Evolutionary conservation across 2,797 vertebrate species (phyloP), one percentile per base, ranked within the genome.

Genomic region (Lycodopsis pacificus): DNA sequence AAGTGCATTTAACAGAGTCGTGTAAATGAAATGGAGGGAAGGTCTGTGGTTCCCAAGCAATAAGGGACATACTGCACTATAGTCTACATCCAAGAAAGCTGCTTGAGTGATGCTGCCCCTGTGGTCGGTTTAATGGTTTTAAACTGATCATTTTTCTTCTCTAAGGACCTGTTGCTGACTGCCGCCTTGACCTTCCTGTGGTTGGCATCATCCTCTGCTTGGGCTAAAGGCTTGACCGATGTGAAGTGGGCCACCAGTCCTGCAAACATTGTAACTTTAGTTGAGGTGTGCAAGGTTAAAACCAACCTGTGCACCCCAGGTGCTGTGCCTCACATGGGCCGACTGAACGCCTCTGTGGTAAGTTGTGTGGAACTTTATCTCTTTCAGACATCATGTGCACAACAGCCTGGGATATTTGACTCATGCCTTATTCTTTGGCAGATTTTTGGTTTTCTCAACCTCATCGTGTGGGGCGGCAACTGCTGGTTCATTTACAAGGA

Each of bases 401-500:
- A 40, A 34, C 19, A 19, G 1, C 22, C 3, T 72, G 6, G 5
- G 6, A 14, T 48, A 0, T 80, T 69, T 79, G 6, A 82, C 46
- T 54, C 8, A 0, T 8, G 3, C 51, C 25, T 75, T 15, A 5
- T 59, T 82, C 32, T 70, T 77, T 54, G 64, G 69, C 84, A 98
- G 97, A 96, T 97, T 83, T 98, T 97, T 48, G 97, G 98, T 70
- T 99, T 98, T 89, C 94, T 99, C 83, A 99, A 97, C 91, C 95
- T 99, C 77, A 94, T 98, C 89, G 93, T 99, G 88, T 99, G 98
- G 98, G 94, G 94, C 3, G 96, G 97, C 65, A 98, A 97, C 94
- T 97, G 97, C 91, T 99, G 98, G 98, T 98, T 98, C 93, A 97
- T 98, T 88, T 99, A 95, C 92, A 97, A 98, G 93, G 97, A 99